Conservation (phyloP, 1,140 invertebrate genomes). For the Trissolcus basalis region DNA sequence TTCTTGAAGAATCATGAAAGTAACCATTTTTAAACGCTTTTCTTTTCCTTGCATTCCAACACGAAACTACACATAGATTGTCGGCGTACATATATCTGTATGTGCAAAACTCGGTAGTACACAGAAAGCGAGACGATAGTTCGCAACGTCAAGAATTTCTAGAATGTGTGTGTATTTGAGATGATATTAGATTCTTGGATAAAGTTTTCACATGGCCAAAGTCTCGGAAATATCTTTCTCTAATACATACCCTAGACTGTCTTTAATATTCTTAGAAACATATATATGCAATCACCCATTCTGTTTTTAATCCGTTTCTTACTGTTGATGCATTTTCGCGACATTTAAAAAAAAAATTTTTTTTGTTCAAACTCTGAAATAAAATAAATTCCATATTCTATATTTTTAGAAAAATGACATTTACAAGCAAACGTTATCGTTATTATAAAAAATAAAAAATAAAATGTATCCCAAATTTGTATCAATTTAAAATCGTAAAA, state of each 20-base stretch:
- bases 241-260: slow-evolving; percentile 23
- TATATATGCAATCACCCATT: not conserved
- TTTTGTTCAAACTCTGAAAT: too few species aligned
- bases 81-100: slow-evolving; percentile 42
- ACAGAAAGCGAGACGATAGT: slow-evolving; percentile 55
- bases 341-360: too few species aligned
- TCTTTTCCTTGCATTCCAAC: slow-evolving; percentile 51
- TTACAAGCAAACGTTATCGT: too few species aligned
- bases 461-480: too few species aligned
- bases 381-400: too few species aligned
- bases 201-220: slow-evolving; percentile 73
- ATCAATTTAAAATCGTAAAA: too few species aligned
- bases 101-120: slow-evolving; percentile 43
- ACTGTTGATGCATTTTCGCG: not conserved
- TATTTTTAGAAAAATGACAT: too few species aligned
- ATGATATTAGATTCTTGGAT: slow-evolving; percentile 76
- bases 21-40: slow-evolving; percentile 36
- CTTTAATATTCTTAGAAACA: slow-evolving; percentile 20
- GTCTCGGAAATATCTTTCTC: slow-evolving; percentile 57
- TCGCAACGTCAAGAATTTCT: slow-evolving; percentile 66
- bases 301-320: not conserved
- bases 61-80: slow-evolving; percentile 45
- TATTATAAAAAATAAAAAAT: too few species aligned
- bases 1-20: slow-evolving; percentile 13
- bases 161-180: slow-evolving; percentile 72